Evolutionary conservation across 2,113 vertebrate species (phyloP), one percentile per base, ranked within the genome.

Genomic region (Daubentonia madagascariensis): DNA sequence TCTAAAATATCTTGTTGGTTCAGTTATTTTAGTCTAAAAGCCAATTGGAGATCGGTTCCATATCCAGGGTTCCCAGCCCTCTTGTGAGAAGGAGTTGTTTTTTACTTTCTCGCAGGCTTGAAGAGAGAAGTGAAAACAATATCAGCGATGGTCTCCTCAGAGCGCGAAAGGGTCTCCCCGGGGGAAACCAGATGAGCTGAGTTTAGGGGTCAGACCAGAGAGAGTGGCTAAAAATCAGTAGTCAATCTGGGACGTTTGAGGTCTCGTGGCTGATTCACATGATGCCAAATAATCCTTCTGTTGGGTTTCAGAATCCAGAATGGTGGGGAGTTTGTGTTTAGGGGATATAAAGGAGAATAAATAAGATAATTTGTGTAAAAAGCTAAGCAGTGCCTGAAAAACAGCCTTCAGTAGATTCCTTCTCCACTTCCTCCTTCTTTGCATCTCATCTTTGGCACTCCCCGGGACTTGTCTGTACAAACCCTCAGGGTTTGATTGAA

Each of bases 1-100:
- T 90, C 37, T 67, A 78, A 88, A 90, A 68, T 92, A 92, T 83
- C 65, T 80, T 76, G 43, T 85, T 95, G 65, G 13, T 68, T 94
- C 28, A 61, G 23, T 81, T 96, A 89, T 65, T 97, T 79, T 76
- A 52, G 20, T 73, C 50, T 45, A 68, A 85, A 94, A 81, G 50
- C 28, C 88, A 94, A 1, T 4, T 50, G 43, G 88, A 92, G 79
- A 85, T 89, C 78, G 85, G 54, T 92, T 92, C n/a, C 96, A 2
- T 70, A 45, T 85, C 92, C 94, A 93, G 45, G 1, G 45, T 89
- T 22, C 25, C 32, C 32, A 57, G 86, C 11, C 2, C 8, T 91
- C 14, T 48, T 79, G 22, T 32, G 85, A 88, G 52, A 78, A 83
- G 18, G 52, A 61, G 20, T 13, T 89, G 73, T 22, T 79, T 90